These are phyloP conservation scores for Stigmatopora argus DNA, from an alignment of 2,113 vertebrate genomes.

Conservation along the genomic window DNA sequence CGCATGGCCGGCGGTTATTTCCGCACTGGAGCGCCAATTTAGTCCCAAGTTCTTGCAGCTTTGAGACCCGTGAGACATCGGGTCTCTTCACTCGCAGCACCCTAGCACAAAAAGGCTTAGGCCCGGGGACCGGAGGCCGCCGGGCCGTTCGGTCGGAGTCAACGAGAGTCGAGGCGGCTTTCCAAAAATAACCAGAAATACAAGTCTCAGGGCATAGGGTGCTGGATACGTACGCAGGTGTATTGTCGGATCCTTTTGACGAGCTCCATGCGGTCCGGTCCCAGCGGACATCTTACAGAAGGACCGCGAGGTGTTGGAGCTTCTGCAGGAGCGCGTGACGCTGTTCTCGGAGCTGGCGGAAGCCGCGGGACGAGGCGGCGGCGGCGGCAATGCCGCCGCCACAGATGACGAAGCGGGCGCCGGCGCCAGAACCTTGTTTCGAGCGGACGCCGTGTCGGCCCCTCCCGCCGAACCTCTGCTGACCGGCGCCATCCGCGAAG, in stretches of 20 bases:
- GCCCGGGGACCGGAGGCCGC: too few relatives aligned
- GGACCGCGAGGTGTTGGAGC: constrained; percentile 78
- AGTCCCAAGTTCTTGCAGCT: too few relatives aligned
- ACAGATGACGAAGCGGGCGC: constrained; percentile 20
- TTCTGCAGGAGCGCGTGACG: constrained; percentile 83
- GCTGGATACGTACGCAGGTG: too few relatives aligned
- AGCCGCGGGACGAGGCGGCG: constrained; percentile 61
- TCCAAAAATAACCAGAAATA: too few relatives aligned
- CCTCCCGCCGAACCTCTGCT: constrained; percentile 78
- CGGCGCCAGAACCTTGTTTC: constrained; percentile 72
- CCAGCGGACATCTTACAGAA: constrained; percentile 85
- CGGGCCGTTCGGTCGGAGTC: too few relatives aligned
- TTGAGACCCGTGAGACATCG: too few relatives aligned
- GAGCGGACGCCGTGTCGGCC: constrained; percentile 70
- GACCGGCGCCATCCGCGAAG: constrained; percentile 76
- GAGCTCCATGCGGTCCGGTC: not conserved
- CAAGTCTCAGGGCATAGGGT: too few relatives aligned
- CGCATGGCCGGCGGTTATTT: too few relatives aligned
- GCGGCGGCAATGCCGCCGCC: constrained; percentile 41
- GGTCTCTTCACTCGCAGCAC: too few relatives aligned
- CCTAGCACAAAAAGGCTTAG: too few relatives aligned
- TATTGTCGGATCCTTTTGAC: not conserved
- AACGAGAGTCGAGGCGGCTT: too few relatives aligned
- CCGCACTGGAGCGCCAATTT: too few relatives aligned
- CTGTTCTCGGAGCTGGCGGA: constrained; percentile 80